Evolutionary conservation across 2,113 vertebrate species (phyloP), one percentile per base, ranked within the genome.

Genomic region (Tetrao urogallus): DNA sequence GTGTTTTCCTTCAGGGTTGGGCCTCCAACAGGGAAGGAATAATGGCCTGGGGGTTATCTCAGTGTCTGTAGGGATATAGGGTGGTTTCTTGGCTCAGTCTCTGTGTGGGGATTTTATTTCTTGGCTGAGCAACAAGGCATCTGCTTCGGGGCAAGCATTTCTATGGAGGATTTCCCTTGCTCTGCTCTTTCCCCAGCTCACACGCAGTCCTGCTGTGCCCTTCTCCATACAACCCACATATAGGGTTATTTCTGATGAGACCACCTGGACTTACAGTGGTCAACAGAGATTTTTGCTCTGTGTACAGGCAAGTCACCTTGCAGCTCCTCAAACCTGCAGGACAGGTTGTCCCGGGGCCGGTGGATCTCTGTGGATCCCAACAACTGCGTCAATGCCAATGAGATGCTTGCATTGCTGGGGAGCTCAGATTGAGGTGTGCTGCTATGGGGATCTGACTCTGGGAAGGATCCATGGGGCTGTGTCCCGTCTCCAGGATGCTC

Each of bases 401-500:
- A 43, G 48, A 72, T 40, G 32, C 70, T 87, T 20, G 4, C 1
- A 2, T 20, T 36, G 70, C 1, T 14, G 0, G 0, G 42, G n/a
- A 70, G 40, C 25, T 11, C 22, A 11, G 73, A 10, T 8, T 3
- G 9, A 34, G 42, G 67, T 67, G 30, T 67, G 56, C 56, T 84
- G 67, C 52, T 0, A 0, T 1, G 10, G 16, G 42, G 70, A 28
- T 52, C 13, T 67, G 42, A 13, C 20, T 21, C 43, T 0, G 2
- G 25, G 45, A 34, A 69, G 40, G 67, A 72, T 72, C 48, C 67
- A n/a, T 0, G 0, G 42, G 60, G 30, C 43, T 0, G 1, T 13
- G 54, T 40, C 72, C 42, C 13, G 3, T 64, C 73, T 82, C 79
- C 11, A 77, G 91, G 69, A 76, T 86, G 73, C 25, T 6, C 15